phyloP scores from a whole-genome alignment of 2,113 vertebrate genomes.

The Ia io region DNA sequence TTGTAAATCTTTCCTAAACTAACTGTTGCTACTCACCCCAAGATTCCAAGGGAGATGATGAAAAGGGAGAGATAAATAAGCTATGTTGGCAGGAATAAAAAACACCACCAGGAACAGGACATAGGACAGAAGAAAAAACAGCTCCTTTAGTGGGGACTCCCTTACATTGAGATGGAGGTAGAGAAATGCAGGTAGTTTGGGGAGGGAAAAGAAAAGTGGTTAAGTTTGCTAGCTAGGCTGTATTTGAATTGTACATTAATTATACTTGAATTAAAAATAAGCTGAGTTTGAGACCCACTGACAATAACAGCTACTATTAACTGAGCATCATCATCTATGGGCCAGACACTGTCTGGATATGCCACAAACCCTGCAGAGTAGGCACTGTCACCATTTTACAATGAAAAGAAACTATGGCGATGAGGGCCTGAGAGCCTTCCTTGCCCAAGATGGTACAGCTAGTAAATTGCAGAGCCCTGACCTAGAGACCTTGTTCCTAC shows the following conservation, averaged over 20 bases:
- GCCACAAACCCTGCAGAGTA: not conserved
- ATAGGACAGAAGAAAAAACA: not conserved
- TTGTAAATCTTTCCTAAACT: conserved; percentile 42
- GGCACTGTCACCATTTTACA: not conserved
- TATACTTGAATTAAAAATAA: conserved; percentile 24
- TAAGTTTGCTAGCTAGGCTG: not conserved
- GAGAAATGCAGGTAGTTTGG: not conserved
- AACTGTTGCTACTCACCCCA: not conserved
- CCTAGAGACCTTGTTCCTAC: not conserved
- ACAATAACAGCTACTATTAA: conserved; percentile 4
- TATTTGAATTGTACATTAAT: conserved; percentile 15
- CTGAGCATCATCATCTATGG: not conserved
- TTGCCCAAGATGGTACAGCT: not conserved
- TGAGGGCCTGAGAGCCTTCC: not conserved
- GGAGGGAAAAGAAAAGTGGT: not conserved
- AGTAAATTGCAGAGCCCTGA: not conserved
- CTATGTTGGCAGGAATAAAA: not conserved
- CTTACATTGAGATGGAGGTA: not conserved
- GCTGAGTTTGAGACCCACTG: not conserved
- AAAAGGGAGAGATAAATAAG: not conserved
- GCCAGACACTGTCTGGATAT: not conserved
- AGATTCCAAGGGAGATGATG: conserved; percentile 14
- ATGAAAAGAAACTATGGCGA: conserved; percentile 12
- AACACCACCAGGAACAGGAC: not conserved
- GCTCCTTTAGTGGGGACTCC: not conserved